Conservation (phyloP, 2,113 vertebrate species). For the Cyphomyrus discorhynchus region DNA sequence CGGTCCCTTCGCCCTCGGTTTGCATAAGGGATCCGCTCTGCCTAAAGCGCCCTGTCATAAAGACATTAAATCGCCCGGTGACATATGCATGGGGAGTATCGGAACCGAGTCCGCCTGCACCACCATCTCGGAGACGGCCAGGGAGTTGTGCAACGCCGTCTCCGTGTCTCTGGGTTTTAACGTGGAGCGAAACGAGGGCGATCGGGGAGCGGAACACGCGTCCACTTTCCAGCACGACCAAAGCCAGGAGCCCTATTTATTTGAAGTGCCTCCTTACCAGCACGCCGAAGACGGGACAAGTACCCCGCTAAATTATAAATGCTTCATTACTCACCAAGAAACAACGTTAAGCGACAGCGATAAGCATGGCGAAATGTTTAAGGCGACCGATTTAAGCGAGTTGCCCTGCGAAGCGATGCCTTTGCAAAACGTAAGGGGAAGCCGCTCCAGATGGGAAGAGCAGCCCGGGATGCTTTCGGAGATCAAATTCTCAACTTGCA, state of each 20-base stretch:
- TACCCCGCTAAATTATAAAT: conserved; percentile 42
- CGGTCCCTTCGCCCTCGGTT: conserved; percentile 22
- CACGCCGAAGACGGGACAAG: conserved; percentile 20
- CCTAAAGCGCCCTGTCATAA: conserved; percentile 37
- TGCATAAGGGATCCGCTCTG: conserved; percentile 26
- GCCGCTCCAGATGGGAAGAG: neutral
- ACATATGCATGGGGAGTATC: conserved; percentile 39
- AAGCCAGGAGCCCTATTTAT: conserved; percentile 60
- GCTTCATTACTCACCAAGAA: conserved; percentile 3
- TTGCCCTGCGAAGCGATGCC: neutral
- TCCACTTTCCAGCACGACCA: conserved; percentile 40
- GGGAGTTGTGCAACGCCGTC: conserved; percentile 74
- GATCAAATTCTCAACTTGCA: conserved; percentile 3
- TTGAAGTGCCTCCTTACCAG: conserved; percentile 37
- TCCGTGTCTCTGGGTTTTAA: conserved; percentile 73
- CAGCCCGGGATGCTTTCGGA: neutral
- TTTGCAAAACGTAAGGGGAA: neutral
- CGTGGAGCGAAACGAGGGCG: conserved; percentile 50
- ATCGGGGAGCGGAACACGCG: conserved; percentile 37
- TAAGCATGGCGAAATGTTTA: conserved; percentile 9
- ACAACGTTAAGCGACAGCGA: neutral
- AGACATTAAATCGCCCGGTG: conserved; percentile 28
- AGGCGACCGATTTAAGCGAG: neutral
- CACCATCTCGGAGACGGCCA: conserved; percentile 59
- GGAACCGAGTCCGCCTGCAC: conserved; percentile 33